Evolutionary conservation across 2,888 invertebrate species (phyloP).

Genomic region (Perizoma flavofasciatum): DNA sequence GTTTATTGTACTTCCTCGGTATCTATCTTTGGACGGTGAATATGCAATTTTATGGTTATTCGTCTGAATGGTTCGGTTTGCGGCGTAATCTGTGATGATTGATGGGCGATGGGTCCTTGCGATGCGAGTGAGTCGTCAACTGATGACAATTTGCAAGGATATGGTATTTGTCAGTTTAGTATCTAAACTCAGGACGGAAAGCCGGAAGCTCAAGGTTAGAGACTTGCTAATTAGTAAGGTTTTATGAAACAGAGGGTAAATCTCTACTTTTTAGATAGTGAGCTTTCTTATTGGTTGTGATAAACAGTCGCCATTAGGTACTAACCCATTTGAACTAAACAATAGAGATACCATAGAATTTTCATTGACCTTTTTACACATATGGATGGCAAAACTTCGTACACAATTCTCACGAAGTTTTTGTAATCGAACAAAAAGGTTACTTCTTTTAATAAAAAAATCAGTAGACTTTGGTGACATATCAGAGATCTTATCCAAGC

Average conservation of each 20-base stretch:
- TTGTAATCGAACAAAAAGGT: conserved; percentile 68
- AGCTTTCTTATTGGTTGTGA: too few species aligned
- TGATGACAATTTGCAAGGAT: conserved; percentile 53
- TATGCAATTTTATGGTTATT: conserved; percentile 70
- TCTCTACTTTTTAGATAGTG: too few species aligned
- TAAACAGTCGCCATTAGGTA: too few species aligned
- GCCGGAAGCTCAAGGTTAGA: too few species aligned
- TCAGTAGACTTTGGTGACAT: conserved; percentile 76
- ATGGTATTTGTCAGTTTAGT: conserved; percentile 38
- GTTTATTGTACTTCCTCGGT: conserved; percentile 45
- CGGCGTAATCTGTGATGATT: conserved; percentile 68
- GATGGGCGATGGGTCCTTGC: conserved; percentile 59
- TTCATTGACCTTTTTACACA: conserved; percentile 41
- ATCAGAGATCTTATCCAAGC: conserved; percentile 79
- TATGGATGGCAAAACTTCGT: conserved; percentile 30
- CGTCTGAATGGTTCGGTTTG: conserved; percentile 66
- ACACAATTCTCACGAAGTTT: conserved; percentile 61
- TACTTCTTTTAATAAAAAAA: conserved; percentile 71
- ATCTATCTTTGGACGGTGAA: conserved; percentile 65
- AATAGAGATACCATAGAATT: background rate
- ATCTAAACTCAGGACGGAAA: background rate
- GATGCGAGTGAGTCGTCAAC: conserved; percentile 62
- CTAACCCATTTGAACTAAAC: background rate
- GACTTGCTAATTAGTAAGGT: too few species aligned
- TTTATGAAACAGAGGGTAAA: too few species aligned